Evolutionary conservation across 2,888 invertebrate species (phyloP), one percentile per base, ranked within the genome.

Genomic region (Pandemis cinnamomeana): DNA sequence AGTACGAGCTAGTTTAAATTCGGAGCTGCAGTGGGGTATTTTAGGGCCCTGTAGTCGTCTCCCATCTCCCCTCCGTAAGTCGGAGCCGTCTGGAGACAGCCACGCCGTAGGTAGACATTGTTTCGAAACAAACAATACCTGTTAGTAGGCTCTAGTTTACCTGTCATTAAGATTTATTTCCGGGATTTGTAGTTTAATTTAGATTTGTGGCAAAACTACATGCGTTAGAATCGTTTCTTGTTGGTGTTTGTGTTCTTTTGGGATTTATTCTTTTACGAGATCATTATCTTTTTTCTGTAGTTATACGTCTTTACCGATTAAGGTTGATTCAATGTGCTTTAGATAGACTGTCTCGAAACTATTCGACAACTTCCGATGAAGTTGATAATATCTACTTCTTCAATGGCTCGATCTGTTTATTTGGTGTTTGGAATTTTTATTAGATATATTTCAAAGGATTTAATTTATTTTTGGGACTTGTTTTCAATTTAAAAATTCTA

Each of bases 21-120:
- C 83, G 86, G 82, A 86, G 86, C 86, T 88, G 89, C 89, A 86
- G 87, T 83, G 77, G 84, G 84, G 78, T 82, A 78, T 67, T 71
- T 55, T 64, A 74, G 73, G 66, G 69, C 69, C 68, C 68, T 64
- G 69, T 70, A 73, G 73, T 58, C 46, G 58, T 60, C 64, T 61
- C 61, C 66, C 71, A 46, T 48, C 73, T 51, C 62, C 55, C 53
- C 63, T 66, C 69, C 53, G 42, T 41, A 41, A 53, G 53, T 13
- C 44, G 46, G 61, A 71, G 67, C 67, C 70, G 73, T 61, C 73
- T 70, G 61, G 61, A 48, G 11, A 46, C 63, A 27, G 42, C 41
- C n/a, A 15, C 41, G 7, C 61, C n/a, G 7, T 36, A 36, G 60
- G 7, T 36, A 36, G 60, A 7, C 6, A 15, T 55, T 55, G 53